Evolutionary conservation across 1,140 invertebrate genomes (phyloP).

Genomic region (Venturia canescens): DNA sequence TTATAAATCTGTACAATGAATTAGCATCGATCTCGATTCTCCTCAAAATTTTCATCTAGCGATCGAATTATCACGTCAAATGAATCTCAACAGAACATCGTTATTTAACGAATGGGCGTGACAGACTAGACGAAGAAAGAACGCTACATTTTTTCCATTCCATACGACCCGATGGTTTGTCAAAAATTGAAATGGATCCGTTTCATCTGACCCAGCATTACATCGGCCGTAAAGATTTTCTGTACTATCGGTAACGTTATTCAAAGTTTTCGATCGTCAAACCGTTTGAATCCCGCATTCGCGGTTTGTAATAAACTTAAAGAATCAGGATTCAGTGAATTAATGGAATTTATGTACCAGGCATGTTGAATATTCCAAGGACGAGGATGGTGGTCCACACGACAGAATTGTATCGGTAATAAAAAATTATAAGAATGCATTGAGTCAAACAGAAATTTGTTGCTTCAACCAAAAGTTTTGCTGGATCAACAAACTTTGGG

Average conservation of each 20-base stretch:
- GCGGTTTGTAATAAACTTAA: too few relatives aligned
- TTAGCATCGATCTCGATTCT: too few relatives aligned
- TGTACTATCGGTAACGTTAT: slow-evolving; percentile 74
- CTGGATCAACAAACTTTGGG: too few relatives aligned
- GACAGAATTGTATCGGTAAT: slow-evolving; percentile 30
- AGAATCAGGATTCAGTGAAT: neutral
- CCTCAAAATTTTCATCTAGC: too few relatives aligned
- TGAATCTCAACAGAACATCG: slow-evolving; percentile 78
- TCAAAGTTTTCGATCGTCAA: neutral
- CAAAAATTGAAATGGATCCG: slow-evolving; percentile 79
- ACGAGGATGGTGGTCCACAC: neutral
- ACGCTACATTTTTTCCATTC: slow-evolving; percentile 84
- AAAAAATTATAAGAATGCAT: too few relatives aligned
- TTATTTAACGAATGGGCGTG: slow-evolving; percentile 76
- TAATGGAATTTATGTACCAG: slow-evolving; percentile 37
- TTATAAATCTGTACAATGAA: too few relatives aligned
- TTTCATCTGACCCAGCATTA: slow-evolving; percentile 82
- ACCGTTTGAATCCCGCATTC: neutral
- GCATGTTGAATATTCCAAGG: slow-evolving; percentile 52
- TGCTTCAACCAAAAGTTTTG: too few relatives aligned
- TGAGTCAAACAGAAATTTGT: too few relatives aligned
- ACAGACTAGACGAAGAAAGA: slow-evolving; percentile 78
- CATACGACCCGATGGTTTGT: slow-evolving; percentile 82
- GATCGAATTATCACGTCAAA: too few relatives aligned
- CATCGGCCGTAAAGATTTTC: slow-evolving; percentile 80